Base-by-base conservation (phyloP, 1,140 invertebrate species). In the Bombus polaris region DNA sequence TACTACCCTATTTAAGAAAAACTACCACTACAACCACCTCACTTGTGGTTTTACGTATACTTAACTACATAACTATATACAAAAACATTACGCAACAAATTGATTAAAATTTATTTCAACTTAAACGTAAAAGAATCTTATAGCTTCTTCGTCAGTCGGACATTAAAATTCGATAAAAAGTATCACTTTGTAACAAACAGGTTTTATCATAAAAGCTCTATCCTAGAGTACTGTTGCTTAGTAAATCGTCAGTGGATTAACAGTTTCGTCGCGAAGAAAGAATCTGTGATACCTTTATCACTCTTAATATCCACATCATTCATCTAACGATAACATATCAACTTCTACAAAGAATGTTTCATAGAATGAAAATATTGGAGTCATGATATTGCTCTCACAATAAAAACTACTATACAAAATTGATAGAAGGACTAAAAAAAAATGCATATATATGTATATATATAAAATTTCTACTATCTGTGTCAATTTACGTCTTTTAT, bases 31-130 rank as follows among this genome's bases (percentile, higher is more conserved):
- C 81, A 76, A 66, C 32, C 68, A 85, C 4, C 4, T 57, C 28
- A 75, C 8, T 22, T 10, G 6, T 74, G 42, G 25, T 66, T 77
- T 53, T 39, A 25, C 6, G 13, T 62, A n/a, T 73, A 44, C 25
- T 22, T 44, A 57, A 59, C 73, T 84, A 68, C 66, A 81, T 81
- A 81, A 88, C 13, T 32, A 37, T 62, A 44, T 70, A 62, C 37
- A 85, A 22, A 68, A 39, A 72, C 39, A 39, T 47, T 32, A 44
- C 37, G 53, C 42, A 73, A 73, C 32, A 53, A 42, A 62, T 74
- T 42, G 68, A 68, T 5, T n/a, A 37, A 53, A 83, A 25, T 62
- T 74, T 9, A 18, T 9, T 74, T 22, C 6, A 59, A 35, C 35
- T 42, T 59, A 32, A 15, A 18, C 18, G 28, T 71, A 81, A n/a